Evolutionary conservation across 2,888 invertebrate species (phyloP).

Genomic region (Crioceris asparagi): DNA sequence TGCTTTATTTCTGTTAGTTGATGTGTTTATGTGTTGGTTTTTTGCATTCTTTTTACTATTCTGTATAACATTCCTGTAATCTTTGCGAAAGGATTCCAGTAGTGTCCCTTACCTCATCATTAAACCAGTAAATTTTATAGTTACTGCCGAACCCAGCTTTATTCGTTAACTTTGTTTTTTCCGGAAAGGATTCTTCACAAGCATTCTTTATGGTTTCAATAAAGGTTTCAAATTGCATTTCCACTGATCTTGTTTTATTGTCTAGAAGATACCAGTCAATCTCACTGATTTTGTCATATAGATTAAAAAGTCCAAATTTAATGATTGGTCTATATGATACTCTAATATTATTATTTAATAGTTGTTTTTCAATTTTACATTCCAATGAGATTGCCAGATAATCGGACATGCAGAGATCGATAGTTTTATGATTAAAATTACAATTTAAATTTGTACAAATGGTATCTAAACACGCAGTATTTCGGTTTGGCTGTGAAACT

Average conservation of each 20-base stretch:
- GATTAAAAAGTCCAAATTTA: background rate
- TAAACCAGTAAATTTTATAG: background rate
- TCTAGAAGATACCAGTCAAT: background rate
- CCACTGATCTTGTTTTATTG: background rate
- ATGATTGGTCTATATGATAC: slow-evolving; percentile 1
- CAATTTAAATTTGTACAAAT: too few species aligned
- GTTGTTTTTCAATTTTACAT: too few species aligned
- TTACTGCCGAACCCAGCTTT: background rate
- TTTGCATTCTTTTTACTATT: background rate
- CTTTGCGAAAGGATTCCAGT: too few species aligned
- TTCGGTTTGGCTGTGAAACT: too few species aligned
- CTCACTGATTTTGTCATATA: background rate
- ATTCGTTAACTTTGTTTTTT: background rate
- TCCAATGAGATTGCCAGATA: too few species aligned
- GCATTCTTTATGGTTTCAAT: background rate
- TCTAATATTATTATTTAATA: too few species aligned
- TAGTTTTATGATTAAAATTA: too few species aligned
- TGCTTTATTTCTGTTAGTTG: background rate
- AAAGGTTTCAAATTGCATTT: background rate
- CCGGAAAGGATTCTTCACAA: background rate
- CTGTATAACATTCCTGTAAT: background rate
- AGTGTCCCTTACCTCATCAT: background rate
- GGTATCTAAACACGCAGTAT: too few species aligned
- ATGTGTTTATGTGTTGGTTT: background rate
- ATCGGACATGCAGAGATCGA: too few species aligned